Evolutionary conservation across 1,140 invertebrate genomes (phyloP).

Genomic region (Caenorhabditis remanei): DNA sequence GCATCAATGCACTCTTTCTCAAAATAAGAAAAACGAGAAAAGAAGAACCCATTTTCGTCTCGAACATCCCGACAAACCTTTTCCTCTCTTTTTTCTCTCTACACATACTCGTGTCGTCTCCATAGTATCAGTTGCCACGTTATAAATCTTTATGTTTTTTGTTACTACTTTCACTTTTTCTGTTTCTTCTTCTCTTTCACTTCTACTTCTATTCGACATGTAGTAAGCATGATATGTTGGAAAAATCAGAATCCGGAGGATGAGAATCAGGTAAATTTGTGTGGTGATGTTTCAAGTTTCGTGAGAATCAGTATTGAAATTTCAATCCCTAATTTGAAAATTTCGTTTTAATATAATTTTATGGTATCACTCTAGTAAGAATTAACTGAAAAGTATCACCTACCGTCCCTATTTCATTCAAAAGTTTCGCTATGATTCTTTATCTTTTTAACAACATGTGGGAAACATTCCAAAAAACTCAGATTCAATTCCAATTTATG

Average conservation of each 20-base stretch:
- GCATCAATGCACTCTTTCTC: slow-evolving; percentile 40
- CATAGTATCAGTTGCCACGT: slow-evolving; percentile 41
- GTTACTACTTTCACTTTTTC: slow-evolving; percentile 19
- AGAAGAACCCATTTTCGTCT: slow-evolving; percentile 10
- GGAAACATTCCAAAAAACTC: no score
- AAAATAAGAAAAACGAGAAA: not conserved
- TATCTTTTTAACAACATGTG: no score
- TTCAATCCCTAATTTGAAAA: no score
- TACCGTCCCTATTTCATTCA: no score
- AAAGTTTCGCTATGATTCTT: no score
- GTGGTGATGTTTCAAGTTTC: not conserved
- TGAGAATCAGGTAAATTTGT: not conserved
- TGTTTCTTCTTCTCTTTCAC: not conserved
- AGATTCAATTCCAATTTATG: no score
- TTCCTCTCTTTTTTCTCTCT: not conserved
- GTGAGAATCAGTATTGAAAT: not conserved
- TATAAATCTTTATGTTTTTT: slow-evolving; percentile 45
- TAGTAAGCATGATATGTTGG: not conserved
- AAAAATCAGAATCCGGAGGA: slow-evolving; percentile 2
- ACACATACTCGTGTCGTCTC: not conserved
- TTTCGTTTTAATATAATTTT: no score
- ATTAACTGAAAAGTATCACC: no score
- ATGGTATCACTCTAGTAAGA: no score
- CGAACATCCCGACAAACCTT: slow-evolving; percentile 38
- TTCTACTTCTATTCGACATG: not conserved